A percentile compares a stretch with the other conserved stretches of the same genome.
Conservation (phyloP, 2,113 vertebrate species). For the Pongo abelii region DNA sequence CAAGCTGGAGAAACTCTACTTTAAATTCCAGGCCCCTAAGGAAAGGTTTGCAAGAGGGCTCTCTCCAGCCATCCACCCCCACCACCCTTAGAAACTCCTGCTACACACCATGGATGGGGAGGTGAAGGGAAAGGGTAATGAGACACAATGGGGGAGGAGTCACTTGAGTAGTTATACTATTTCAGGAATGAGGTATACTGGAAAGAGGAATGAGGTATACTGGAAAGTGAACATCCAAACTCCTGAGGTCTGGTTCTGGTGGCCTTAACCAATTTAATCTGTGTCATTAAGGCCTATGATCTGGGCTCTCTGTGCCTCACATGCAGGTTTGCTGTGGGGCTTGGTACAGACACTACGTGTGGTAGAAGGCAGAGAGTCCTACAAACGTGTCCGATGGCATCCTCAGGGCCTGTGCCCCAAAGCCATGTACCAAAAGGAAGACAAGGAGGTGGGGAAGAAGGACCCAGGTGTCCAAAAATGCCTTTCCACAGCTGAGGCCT, state of each 20-base stretch:
- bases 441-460: neutral
- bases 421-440: neutral
- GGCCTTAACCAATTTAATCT: neutral
- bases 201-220: neutral
- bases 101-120: neutral
- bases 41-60: neutral
- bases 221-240: neutral
- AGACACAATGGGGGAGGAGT: neutral
- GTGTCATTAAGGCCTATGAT: neutral
- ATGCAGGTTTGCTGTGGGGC: neutral
- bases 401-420: neutral
- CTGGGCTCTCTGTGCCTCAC: neutral
- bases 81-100: neutral
- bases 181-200: neutral
- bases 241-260: neutral
- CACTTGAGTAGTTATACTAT: neutral
- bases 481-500: neutral
- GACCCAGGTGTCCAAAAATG: neutral
- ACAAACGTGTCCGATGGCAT: no score
- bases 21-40: neutral
- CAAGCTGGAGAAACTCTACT: neutral
- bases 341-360: neutral
- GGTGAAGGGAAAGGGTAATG: neutral
- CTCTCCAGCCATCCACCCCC: neutral
- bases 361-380: neutral